These are phyloP conservation scores for Callinectes sapidus DNA, from an alignment of 2,888 invertebrate genomes.

Conservation along the genomic window DNA sequence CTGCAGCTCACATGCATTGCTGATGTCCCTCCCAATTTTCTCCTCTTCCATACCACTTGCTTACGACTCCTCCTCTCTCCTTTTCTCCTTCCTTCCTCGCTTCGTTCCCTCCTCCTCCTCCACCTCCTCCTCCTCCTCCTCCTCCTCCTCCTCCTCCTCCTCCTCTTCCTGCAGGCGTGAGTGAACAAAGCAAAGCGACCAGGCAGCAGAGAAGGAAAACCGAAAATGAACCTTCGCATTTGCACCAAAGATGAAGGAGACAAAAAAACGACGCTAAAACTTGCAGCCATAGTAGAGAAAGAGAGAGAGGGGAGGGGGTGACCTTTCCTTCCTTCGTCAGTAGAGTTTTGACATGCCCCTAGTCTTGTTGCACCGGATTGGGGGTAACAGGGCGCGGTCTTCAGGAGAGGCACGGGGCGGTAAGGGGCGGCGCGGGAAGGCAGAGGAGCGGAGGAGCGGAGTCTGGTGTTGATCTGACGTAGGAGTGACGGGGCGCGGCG, in stretches of 20 bases:
- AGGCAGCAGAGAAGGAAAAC: background rate
- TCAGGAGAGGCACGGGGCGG: background rate
- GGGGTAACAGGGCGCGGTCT: background rate
- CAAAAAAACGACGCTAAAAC: background rate
- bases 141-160: background rate
- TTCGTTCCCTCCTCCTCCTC: background rate
- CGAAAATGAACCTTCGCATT: background rate
- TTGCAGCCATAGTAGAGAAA: background rate
- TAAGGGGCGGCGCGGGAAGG: too few relatives aligned
- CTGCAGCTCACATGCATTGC: background rate
- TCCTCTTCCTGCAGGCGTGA: background rate
- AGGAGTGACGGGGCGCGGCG: background rate
- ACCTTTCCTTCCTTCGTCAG: background rate
- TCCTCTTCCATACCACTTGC: background rate
- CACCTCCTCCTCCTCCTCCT: background rate
- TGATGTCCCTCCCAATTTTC: slow-evolving; percentile 13
- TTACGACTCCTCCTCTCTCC: background rate
- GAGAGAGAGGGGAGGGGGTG: background rate
- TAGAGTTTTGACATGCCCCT: background rate
- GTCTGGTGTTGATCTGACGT: background rate
- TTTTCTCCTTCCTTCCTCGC: background rate
- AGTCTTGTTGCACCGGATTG: background rate
- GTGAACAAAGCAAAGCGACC: background rate
- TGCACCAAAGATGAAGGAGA: background rate
- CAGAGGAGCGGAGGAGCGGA: too few relatives aligned